Conservation (phyloP, 2,797 vertebrate species). For the Sciaenops ocellatus region DNA sequence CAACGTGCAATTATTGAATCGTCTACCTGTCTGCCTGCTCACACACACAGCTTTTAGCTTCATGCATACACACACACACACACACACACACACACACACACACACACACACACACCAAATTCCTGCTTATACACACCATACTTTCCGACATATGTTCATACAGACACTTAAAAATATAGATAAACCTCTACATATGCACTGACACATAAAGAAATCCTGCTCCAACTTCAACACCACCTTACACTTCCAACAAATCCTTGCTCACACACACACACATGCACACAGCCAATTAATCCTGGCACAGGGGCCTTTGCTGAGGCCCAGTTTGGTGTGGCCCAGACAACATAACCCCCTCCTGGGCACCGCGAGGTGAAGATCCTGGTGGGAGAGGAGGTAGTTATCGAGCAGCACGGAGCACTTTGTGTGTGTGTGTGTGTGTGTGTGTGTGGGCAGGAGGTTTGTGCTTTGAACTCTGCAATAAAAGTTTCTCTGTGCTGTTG, state of each 20-base stretch:
- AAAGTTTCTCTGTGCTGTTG: conserved; percentile 57
- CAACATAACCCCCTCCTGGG: conserved; percentile 68
- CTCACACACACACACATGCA: conserved; percentile 23
- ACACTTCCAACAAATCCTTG: neutral
- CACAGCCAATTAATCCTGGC: conserved; percentile 71
- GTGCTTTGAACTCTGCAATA: conserved; percentile 63
- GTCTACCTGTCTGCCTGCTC: conserved; percentile 64
- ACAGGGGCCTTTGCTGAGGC: conserved; percentile 50
- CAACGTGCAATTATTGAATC: conserved; percentile 79
- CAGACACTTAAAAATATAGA: neutral
- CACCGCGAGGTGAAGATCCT: conserved; percentile 70
- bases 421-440: conserved; percentile 36
- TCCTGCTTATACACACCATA: neutral
- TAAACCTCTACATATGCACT: conserved; percentile 10
- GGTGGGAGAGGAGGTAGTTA: conserved; percentile 75
- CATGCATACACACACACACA: neutral
- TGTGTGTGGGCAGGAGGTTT: conserved; percentile 43
- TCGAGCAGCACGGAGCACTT: conserved; percentile 59
- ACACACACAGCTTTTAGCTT: neutral
- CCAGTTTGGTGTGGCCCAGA: conserved; percentile 58
- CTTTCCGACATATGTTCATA: neutral
- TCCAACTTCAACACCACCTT: neutral
- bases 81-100: neutral
- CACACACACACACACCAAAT: neutral
- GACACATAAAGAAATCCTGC: conserved; percentile 11